Evolutionary conservation across 1,140 invertebrate species (phyloP).

Genomic region (Hyphantria cunea): DNA sequence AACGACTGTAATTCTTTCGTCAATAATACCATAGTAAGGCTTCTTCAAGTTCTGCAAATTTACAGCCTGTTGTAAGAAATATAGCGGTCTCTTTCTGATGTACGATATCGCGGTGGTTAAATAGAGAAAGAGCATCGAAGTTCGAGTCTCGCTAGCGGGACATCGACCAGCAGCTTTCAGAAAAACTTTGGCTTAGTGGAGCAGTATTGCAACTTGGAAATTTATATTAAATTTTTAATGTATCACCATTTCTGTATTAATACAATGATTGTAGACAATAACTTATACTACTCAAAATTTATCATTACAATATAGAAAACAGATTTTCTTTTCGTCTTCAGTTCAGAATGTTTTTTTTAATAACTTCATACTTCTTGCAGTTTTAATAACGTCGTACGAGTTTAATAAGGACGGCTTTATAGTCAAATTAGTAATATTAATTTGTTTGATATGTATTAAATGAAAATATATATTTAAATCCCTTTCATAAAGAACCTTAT

Average conservation of each 20-base stretch:
- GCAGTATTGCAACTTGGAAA: slow-evolving; percentile 60
- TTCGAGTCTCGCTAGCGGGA: slow-evolving; percentile 75
- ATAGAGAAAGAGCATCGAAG: slow-evolving; percentile 54
- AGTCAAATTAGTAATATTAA: no score
- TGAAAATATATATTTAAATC: no score
- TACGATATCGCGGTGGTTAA: slow-evolving; percentile 39
- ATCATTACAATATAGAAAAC: not conserved
- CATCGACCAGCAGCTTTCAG: slow-evolving; percentile 81
- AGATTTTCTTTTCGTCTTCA: not conserved
- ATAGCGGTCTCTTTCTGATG: slow-evolving; percentile 52
- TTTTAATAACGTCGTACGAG: no score
- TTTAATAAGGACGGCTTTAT: no score
- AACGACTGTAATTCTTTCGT: slow-evolving; percentile 71
- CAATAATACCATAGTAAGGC: slow-evolving; percentile 71
- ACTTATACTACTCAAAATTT: not conserved
- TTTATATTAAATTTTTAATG: not conserved
- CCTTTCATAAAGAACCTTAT: not conserved
- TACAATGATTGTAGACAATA: no score
- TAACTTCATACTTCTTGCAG: no score
- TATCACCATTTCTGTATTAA: not conserved
- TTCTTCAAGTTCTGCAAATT: slow-evolving; percentile 75
- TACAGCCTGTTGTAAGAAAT: slow-evolving; percentile 39
- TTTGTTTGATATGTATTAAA: no score
- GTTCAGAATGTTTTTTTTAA: no score
- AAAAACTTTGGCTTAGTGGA: slow-evolving; percentile 61